Evolutionary conservation across 1,140 invertebrate genomes (phyloP).

Genomic region (Bombus waltoni): DNA sequence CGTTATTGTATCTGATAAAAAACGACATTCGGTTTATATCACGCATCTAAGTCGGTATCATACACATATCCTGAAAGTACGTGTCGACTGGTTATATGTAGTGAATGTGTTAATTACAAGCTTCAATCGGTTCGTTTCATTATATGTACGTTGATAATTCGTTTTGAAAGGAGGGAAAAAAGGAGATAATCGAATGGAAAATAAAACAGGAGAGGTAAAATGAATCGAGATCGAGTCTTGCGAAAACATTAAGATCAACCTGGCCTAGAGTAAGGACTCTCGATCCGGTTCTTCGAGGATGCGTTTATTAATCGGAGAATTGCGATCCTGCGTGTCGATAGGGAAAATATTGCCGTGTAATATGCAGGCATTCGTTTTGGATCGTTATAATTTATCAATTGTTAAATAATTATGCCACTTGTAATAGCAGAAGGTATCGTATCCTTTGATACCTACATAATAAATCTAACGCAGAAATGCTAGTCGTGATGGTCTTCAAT

Average conservation of each 20-base stretch:
- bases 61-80: neutral
- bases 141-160: neutral
- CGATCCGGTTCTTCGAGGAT: slow-evolving; percentile 40
- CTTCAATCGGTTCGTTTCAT: neutral
- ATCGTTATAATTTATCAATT: too few relatives aligned
- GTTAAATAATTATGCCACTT: too few relatives aligned
- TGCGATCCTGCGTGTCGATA: neutral
- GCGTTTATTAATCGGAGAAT: slow-evolving; percentile 22
- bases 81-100: neutral
- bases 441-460: neutral
- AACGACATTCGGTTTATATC: too few relatives aligned
- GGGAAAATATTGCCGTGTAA: neutral
- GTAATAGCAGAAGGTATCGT: neutral
- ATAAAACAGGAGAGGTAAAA: slow-evolving; percentile 2
- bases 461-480: neutral
- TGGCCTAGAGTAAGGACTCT: slow-evolving; percentile 23
- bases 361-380: neutral
- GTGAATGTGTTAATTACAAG: neutral
- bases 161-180: neutral
- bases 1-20: too few relatives aligned
- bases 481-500: too few relatives aligned
- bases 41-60: neutral
- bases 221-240: slow-evolving; percentile 19
- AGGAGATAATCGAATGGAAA: neutral
- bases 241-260: slow-evolving; percentile 23